These are phyloP conservation scores for Onychostoma macrolepis DNA, from an alignment of 2,113 vertebrate genomes.

Conservation along the genomic window DNA sequence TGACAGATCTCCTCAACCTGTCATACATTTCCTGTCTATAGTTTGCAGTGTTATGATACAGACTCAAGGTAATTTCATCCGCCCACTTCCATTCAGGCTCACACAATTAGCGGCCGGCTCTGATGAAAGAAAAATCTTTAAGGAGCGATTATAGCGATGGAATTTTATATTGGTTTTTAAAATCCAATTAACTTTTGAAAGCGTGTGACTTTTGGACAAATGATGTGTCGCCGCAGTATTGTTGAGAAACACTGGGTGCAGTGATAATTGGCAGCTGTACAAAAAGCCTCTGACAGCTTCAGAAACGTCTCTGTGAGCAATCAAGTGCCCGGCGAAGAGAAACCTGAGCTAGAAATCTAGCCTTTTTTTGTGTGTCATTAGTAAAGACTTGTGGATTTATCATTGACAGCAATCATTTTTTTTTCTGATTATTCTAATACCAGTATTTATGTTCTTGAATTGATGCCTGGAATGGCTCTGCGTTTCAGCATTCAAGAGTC, in stretches of 20 bases:
- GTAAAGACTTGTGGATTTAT: slow-evolving; percentile 14
- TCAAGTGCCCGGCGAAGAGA: slow-evolving; percentile 65
- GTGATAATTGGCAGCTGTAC: slow-evolving; percentile 76
- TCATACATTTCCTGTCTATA: slow-evolving; percentile 53
- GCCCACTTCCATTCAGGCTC: slow-evolving; percentile 65
- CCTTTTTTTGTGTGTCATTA: slow-evolving; percentile 52
- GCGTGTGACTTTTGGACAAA: slow-evolving; percentile 75
- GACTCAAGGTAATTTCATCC: slow-evolving; percentile 68
- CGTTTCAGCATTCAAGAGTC: neutral
- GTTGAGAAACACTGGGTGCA: slow-evolving; percentile 73
- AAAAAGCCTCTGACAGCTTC: slow-evolving; percentile 66
- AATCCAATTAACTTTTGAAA: slow-evolving; percentile 81
- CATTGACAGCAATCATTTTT: neutral
- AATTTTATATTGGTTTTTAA: slow-evolving; percentile 79
- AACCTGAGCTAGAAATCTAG: slow-evolving; percentile 71
- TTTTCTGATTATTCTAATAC: neutral
- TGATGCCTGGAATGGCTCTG: neutral
- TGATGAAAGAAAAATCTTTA: slow-evolving; percentile 70
- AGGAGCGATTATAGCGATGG: slow-evolving; percentile 74
- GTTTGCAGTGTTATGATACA: slow-evolving; percentile 62
- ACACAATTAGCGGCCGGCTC: slow-evolving; percentile 75
- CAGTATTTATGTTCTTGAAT: neutral
- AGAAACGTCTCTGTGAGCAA: slow-evolving; percentile 69
- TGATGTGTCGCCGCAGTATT: slow-evolving; percentile 73
- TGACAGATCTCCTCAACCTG: slow-evolving; percentile 40